These are phyloP conservation scores for Seriola rivoliana DNA, from an alignment of 2,113 vertebrate species.

Conservation along the genomic window DNA sequence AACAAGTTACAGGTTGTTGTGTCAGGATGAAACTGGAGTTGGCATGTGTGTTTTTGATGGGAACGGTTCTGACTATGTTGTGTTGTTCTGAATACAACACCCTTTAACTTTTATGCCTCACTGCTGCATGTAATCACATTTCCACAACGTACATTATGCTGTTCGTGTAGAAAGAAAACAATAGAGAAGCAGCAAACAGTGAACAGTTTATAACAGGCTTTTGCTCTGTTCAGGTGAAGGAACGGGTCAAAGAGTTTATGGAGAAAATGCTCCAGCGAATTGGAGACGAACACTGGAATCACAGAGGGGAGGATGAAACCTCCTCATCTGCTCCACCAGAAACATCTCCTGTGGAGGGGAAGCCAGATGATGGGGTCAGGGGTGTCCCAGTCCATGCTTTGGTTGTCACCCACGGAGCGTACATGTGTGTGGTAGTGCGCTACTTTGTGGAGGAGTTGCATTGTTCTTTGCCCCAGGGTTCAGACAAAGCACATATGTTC, in stretches of 20 bases:
- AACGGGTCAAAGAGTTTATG: constrained; percentile 88
- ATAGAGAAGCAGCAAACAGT: neutral
- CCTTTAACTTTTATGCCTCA: constrained; percentile 18
- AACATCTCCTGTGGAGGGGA: constrained; percentile 49
- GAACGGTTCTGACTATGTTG: neutral
- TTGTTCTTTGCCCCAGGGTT: constrained; percentile 83
- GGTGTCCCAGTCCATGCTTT: constrained; percentile 84
- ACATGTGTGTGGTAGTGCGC: constrained; percentile 88
- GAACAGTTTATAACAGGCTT: neutral
- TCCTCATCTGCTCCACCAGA: neutral
- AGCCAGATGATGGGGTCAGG: constrained; percentile 58
- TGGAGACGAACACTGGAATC: constrained; percentile 66
- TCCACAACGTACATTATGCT: neutral
- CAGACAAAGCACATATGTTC: constrained; percentile 81
- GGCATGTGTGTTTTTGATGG: neutral
- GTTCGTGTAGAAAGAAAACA: neutral
- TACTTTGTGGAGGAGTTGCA: constrained; percentile 90
- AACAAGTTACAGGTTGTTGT: constrained; percentile 32
- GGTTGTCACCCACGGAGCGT: constrained; percentile 92
- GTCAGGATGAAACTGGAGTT: constrained; percentile 36
- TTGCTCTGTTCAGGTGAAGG: constrained; percentile 85
- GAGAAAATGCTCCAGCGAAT: constrained; percentile 86
- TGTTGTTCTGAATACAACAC: constrained; percentile 17
- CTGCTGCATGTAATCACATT: neutral
- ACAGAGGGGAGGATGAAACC: constrained; percentile 36